phyloP scores from a whole-genome alignment of 2,888 invertebrate species.

The Zelleria hepariella region DNA sequence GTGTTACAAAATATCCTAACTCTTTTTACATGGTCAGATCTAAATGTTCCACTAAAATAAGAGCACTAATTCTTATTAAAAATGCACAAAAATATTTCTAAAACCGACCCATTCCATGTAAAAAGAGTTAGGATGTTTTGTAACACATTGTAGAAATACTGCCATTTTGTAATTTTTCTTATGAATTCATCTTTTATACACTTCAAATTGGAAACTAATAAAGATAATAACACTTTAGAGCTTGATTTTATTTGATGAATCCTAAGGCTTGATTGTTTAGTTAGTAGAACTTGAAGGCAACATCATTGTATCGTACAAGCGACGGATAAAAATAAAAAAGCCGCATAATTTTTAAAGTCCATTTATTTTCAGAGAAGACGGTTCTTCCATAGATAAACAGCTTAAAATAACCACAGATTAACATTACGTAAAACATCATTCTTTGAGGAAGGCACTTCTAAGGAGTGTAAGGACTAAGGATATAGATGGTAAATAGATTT shows the following conservation, averaged over 20 bases:
- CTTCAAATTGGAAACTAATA: background rate
- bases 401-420: conserved; percentile 15
- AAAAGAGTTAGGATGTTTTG: too few relatives aligned
- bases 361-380: conserved; percentile 33
- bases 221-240: background rate
- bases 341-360: conserved; percentile 18
- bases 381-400: conserved; percentile 25
- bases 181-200: background rate
- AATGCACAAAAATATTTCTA: too few relatives aligned
- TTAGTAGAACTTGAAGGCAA: background rate
- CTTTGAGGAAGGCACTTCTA: conserved; percentile 42
- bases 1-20: too few relatives aligned
- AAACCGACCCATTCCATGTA: too few relatives aligned
- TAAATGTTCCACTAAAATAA: background rate
- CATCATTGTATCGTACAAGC: background rate
- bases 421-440: conserved; percentile 11
- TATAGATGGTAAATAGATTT: conserved; percentile 8
- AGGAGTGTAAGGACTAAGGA: too few relatives aligned
- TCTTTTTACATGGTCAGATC: too few relatives aligned
- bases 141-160: background rate
- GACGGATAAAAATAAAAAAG: conserved; percentile 6
- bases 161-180: background rate
- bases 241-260: background rate
- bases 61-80: background rate
- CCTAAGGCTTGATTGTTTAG: too few relatives aligned